phyloP scores from a whole-genome alignment of 2,113 vertebrate genomes.

The Andinoacara biseriatus region DNA sequence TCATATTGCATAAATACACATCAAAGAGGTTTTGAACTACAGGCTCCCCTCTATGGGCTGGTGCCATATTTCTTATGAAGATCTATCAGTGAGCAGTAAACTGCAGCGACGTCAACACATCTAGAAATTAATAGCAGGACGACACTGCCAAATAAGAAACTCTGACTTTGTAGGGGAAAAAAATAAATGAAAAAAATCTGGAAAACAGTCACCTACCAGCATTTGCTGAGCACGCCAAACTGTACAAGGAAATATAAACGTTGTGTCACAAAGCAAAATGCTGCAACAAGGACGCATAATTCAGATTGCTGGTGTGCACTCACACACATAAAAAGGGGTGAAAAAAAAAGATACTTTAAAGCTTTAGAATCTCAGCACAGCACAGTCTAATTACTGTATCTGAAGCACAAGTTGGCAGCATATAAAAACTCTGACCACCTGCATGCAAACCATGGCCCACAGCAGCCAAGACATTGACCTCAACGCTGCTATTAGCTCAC shows the following conservation, averaged over 20 bases:
- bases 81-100: not conserved
- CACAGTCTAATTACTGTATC: not conserved
- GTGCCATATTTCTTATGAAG: not conserved
- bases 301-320: not conserved
- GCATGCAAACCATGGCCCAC: not conserved
- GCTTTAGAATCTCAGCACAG: not conserved
- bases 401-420: not conserved
- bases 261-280: not conserved
- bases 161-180: not conserved
- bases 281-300: conserved; percentile 1
- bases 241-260: not conserved
- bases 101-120: conserved; percentile 2
- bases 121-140: conserved; percentile 5
- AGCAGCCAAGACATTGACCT: conserved; percentile 25
- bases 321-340: not conserved
- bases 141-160: not conserved
- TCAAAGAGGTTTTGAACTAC: not conserved
- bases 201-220: conserved; percentile 2
- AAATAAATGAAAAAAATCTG: not conserved
- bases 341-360: not conserved
- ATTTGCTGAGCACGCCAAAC: not conserved
- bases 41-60: not conserved
- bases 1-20: not conserved
- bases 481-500: conserved; percentile 1
- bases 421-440: conserved; percentile 7